Evolutionary conservation across 2,113 vertebrate species (phyloP), one percentile per base, ranked within the genome.

Genomic region (Perognathus longimembris): DNA sequence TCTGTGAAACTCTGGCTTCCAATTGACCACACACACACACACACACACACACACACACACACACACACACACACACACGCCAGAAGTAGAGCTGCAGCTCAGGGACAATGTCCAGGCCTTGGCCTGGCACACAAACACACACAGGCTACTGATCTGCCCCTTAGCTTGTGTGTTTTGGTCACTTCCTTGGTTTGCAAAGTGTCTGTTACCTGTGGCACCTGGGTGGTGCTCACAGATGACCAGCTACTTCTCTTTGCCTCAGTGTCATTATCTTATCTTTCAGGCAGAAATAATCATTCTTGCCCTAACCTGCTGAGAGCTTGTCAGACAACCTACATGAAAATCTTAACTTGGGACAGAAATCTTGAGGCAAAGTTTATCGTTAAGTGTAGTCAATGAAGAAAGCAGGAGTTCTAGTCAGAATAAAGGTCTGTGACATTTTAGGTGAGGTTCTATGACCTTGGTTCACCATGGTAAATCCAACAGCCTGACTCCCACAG

Each of bases 281-380:
- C 73, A 80, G 64, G 88, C 40, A 80, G 66, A 95, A 78, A 77
- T 61, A 42, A 82, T 50, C 42, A 9, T 89, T 91, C 82, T 80
- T 93, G 93, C 78, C 90, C 84, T 50, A 59, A 92, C 86, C 85
- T 89, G 92, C 89, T 66, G 71, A 36, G 73, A 90, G 92, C 76
- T 92, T 36, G 88, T 75, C 85, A 24, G 40, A 22, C 64, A 76
- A 66, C 78, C 11, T 78, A 42, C 15, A 3, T 2, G 64, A 78
- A 88, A 71, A 84, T 71, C 78, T 83, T 67, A 67, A 88, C 66
- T 75, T 64, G 85, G 78, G 91, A 70, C 50, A 75, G 61, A 88
- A 64, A 73, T 67, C n/a, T 17, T 8, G 61, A 73, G 76, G 36
- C 4, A 7, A 50, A 63, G 69, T 71, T 30, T 42, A 40, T 73